Evolutionary conservation across 2,113 vertebrate genomes (phyloP).

Genomic region (Romanogobio albipinnatus): DNA sequence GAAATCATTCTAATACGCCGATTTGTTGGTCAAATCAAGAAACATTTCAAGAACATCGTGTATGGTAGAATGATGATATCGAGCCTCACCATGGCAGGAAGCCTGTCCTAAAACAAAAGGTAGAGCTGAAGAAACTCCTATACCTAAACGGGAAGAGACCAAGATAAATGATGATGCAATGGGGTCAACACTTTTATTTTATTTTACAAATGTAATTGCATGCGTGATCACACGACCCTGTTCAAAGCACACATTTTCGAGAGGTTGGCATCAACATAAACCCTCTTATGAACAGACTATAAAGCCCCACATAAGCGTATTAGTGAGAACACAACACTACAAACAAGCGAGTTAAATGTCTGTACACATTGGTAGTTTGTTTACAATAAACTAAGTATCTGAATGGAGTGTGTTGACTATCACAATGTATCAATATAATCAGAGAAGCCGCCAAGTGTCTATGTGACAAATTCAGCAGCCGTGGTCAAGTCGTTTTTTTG

Average conservation of each 20-base stretch:
- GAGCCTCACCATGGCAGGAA: conserved; percentile 55
- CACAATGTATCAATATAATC: background rate
- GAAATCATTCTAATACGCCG: too few species aligned
- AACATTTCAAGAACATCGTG: background rate
- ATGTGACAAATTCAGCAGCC: background rate
- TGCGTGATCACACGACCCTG: background rate
- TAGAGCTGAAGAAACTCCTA: background rate
- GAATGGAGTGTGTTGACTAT: background rate
- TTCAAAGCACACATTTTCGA: background rate
- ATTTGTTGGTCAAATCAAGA: too few species aligned
- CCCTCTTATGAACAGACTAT: conserved; percentile 6
- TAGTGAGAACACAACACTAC: background rate
- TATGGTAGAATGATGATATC: background rate
- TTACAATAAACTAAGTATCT: background rate
- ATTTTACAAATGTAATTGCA: background rate
- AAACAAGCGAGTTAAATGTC: background rate
- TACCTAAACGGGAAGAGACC: background rate
- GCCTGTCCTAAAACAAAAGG: conserved; percentile 41
- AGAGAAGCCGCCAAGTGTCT: background rate
- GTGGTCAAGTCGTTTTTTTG: background rate
- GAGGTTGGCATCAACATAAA: background rate
- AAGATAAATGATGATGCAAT: background rate
- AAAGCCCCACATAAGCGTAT: conserved; percentile 32
- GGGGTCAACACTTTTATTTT: too few species aligned
- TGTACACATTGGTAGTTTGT: background rate